Evolutionary conservation across 2,797 vertebrate genomes (phyloP), one percentile per base, ranked within the genome.

Genomic region (Sebastes aleutianus): DNA sequence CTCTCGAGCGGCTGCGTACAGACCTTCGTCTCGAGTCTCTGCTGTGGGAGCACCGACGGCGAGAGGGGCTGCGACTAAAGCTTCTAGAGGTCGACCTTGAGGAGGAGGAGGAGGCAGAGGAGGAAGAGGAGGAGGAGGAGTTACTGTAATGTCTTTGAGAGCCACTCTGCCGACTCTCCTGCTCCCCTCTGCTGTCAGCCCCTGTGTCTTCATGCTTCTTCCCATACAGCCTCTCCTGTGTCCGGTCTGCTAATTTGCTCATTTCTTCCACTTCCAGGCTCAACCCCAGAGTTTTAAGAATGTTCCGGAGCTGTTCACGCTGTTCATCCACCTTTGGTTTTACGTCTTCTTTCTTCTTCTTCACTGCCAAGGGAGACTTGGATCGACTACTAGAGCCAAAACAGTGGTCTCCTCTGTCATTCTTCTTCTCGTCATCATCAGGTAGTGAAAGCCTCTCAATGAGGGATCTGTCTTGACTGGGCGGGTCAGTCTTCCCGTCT

Each of bases 171-270:
- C 0, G 50, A 16, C 20, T 71, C 18, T 74, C 56, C 6, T 12
- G 75, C 57, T 79, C 76, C 24, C 0, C 12, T 50, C 10, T 79
- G 36, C 53, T 14, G 4, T 34, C 59, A 3, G 16, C 6, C 0
- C 1, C 50, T 4, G 7, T 20, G 4, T 9, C 20, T 8, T 80
- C 70, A 2, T 24, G 26, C 31, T 73, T 91, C 68, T 81, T 92
- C 10, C 93, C 92, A 4, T 92, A 93, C 9, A 94, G 77, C 78
- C 93, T 88, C 87, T 92, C 89, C 57, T 92, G 83, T 54, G 91
- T 94, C 11, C 90, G 83, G 56, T 90, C 84, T 12, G 86, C 54
- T 5, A 93, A 24, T 64, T 74, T 74, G 61, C 56, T 90, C 74
- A 94, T 70, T 70, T 94, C 93, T 0, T 93, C 90, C 16, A 39